A percentile compares a stretch with the other conserved stretches of the same genome.
Conservation (phyloP, 2,888 invertebrate genomes). For the Ectobius pallidus region DNA sequence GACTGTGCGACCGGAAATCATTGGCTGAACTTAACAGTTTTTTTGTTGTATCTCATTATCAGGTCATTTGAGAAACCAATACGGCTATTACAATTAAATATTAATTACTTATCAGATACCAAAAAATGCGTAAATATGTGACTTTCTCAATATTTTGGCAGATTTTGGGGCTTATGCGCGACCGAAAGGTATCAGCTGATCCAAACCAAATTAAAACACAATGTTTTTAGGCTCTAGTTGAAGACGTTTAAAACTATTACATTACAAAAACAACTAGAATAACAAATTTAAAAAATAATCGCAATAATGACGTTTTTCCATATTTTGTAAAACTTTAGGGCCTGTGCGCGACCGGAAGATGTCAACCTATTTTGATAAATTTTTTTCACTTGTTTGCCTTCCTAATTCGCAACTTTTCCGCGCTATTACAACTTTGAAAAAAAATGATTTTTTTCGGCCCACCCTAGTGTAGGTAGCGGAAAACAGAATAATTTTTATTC, state of each 20-base stretch:
- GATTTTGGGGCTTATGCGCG: background rate
- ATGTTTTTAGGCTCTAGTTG: background rate
- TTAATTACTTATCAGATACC: no score
- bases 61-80: no score
- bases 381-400: background rate
- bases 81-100: no score
- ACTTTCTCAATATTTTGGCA: background rate
- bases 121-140: background rate
- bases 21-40: no score
- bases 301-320: background rate
- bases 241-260: background rate
- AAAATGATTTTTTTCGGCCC: constrained; percentile 22
- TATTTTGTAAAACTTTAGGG: constrained; percentile 12
- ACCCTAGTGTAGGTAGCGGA: no score
- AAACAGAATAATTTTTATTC: no score
- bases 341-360: background rate
- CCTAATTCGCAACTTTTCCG: background rate
- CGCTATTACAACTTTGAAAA: constrained; percentile 6
- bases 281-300: background rate
- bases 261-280: no score
- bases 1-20: no score
- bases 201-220: background rate
- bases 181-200: background rate
- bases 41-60: no score
- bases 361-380: constrained; percentile 8